phyloP scores from a whole-genome alignment of 1,140 invertebrate species.

The Choristoneura fumiferana region DNA sequence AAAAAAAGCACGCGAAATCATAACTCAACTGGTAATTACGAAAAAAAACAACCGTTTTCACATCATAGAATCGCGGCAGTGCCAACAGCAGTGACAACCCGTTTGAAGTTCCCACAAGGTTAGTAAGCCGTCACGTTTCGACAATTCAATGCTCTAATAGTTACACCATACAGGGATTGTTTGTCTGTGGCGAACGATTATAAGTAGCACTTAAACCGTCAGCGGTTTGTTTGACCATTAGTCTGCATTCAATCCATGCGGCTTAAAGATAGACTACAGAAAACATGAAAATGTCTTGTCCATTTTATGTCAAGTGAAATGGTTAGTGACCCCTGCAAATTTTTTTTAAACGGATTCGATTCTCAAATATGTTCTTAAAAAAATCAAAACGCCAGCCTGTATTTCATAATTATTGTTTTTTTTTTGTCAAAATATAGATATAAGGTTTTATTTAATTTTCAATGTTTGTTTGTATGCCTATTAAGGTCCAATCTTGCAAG shows the following conservation, averaged over 20 bases:
- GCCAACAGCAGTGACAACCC: not conserved
- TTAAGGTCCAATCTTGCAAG: too few relatives aligned
- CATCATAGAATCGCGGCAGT: not conserved
- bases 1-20: conserved; percentile 33
- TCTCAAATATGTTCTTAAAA: too few relatives aligned
- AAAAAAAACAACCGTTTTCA: not conserved
- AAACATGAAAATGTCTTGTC: too few relatives aligned
- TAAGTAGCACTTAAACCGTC: conserved; percentile 37
- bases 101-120: conserved; percentile 29
- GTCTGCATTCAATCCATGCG: conserved; percentile 20
- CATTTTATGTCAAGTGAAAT: too few relatives aligned
- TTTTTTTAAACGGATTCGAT: too few relatives aligned
- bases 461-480: too few relatives aligned
- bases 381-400: too few relatives aligned
- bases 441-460: too few relatives aligned
- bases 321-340: too few relatives aligned
- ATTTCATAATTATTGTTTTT: too few relatives aligned
- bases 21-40: conserved; percentile 29
- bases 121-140: conserved; percentile 52
- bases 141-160: conserved; percentile 52
- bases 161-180: conserved; percentile 53
- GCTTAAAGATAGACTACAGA: not conserved
- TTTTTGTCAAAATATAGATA: too few relatives aligned
- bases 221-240: conserved; percentile 37
- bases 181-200: conserved; percentile 40